Percentiles rank a stretch among this genome's conserved stretches.
Conservation (phyloP, 2,113 vertebrate species). For the Psilopsiagon aymara region DNA sequence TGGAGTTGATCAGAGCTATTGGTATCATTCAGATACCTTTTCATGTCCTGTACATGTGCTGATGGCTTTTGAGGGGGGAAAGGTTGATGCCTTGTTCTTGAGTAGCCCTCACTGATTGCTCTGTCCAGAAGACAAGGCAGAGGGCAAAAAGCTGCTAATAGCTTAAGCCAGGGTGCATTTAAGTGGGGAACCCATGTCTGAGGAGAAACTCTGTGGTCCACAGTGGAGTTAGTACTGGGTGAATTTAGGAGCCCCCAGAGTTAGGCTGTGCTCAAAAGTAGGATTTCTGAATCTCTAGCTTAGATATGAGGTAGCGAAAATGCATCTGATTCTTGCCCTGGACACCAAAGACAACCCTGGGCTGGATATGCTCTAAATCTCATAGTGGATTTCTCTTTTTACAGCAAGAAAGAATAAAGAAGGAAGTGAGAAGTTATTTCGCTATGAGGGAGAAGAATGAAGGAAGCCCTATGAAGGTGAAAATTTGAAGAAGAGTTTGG, state of each 20-base stretch:
- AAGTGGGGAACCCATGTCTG: background rate
- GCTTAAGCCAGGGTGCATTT: background rate
- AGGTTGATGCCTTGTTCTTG: background rate
- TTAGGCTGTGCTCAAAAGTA: background rate
- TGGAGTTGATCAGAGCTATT: background rate
- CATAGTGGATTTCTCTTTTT: background rate
- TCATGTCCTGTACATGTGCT: background rate
- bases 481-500: background rate
- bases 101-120: background rate
- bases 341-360: accelerated
- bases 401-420: background rate
- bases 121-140: background rate
- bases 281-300: background rate
- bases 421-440: background rate
- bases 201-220: background rate
- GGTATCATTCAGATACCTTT: background rate
- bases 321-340: background rate
- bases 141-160: background rate
- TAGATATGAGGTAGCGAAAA: background rate
- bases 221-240: background rate
- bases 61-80: background rate
- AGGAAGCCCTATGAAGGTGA: background rate
- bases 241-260: background rate
- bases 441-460: accelerated
- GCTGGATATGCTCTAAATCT: background rate